Conservation (phyloP, 2,797 vertebrate species). For the Anguilla anguilla region DNA sequence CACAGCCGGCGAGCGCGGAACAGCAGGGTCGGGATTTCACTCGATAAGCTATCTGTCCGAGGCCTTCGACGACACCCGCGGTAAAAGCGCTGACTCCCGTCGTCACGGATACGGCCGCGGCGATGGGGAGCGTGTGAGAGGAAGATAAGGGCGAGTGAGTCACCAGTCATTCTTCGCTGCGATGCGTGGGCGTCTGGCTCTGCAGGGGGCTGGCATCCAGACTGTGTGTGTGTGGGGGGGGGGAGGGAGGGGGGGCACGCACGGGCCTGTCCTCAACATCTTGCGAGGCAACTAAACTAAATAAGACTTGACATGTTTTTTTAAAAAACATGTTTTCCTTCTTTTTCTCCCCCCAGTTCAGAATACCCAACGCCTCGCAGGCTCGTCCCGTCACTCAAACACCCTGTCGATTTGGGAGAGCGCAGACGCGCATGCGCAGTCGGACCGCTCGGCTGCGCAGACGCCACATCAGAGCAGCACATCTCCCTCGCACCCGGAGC, state of each 20-base stretch:
- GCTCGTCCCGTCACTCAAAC: too few species aligned
- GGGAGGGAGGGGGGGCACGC: background rate
- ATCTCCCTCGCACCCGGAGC: too few species aligned
- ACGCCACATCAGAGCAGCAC: too few species aligned
- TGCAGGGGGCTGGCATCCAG: background rate
- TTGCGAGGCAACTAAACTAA: too few species aligned
- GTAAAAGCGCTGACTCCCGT: background rate
- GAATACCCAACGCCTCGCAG: too few species aligned
- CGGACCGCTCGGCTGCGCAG: too few species aligned
- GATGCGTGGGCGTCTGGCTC: background rate
- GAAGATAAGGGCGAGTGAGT: conserved; percentile 18
- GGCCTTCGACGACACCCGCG: background rate
- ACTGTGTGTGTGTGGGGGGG: background rate
- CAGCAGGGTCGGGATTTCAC: background rate
- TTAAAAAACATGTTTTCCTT: too few species aligned
- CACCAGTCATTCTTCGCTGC: background rate
- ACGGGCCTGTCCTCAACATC: background rate
- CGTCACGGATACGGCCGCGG: background rate
- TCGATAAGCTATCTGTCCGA: conserved; percentile 28
- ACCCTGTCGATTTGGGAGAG: too few species aligned
- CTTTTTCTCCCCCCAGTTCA: too few species aligned
- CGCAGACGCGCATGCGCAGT: too few species aligned
- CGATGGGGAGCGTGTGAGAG: background rate
- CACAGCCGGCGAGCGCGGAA: background rate
- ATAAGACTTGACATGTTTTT: too few species aligned